Percentiles rank a stretch among this genome's conserved stretches.
These are phyloP conservation scores for Xestia c-nigrum DNA, from an alignment of 2,888 invertebrate species.

Conservation along the genomic window DNA sequence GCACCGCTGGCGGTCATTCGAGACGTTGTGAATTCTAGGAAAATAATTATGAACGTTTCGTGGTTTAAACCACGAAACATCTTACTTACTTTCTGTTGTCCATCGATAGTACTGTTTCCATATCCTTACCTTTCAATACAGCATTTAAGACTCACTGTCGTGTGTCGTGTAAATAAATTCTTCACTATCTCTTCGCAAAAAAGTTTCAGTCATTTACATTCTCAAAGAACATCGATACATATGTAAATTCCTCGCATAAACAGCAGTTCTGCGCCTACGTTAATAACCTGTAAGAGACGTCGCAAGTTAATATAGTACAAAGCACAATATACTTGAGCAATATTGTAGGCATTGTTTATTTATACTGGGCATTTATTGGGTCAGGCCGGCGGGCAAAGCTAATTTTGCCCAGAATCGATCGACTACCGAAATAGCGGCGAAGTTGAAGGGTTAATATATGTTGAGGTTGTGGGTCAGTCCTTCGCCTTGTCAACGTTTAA, in stretches of 20 bases:
- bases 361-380: slow-evolving; percentile 66
- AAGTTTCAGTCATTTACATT: slow-evolving; percentile 35
- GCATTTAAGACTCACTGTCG: slow-evolving; percentile 24
- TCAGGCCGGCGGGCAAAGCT: slow-evolving; percentile 59
- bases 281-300: slow-evolving; percentile 31
- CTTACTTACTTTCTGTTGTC: not conserved
- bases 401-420: slow-evolving; percentile 66
- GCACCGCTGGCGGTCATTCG: slow-evolving; percentile 27
- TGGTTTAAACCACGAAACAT: not conserved
- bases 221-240: slow-evolving; percentile 25
- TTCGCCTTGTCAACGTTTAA: slow-evolving; percentile 46
- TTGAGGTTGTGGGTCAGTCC: slow-evolving; percentile 52
- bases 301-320: slow-evolving; percentile 46
- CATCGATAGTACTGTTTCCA: slow-evolving; percentile 15
- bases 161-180: slow-evolving; percentile 21
- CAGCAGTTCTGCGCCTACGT: slow-evolving; percentile 23
- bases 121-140: slow-evolving; percentile 33
- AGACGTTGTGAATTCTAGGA: slow-evolving; percentile 54
- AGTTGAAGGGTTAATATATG: slow-evolving; percentile 57
- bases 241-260: slow-evolving; percentile 46
- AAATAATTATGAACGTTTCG: slow-evolving; percentile 28
- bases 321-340: slow-evolving; percentile 40
- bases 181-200: slow-evolving; percentile 19
- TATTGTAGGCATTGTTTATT: slow-evolving; percentile 64
- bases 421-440: slow-evolving; percentile 61